phyloP scores from a whole-genome alignment of 2,113 vertebrate genomes.

The Puffinus mauretanicus region DNA sequence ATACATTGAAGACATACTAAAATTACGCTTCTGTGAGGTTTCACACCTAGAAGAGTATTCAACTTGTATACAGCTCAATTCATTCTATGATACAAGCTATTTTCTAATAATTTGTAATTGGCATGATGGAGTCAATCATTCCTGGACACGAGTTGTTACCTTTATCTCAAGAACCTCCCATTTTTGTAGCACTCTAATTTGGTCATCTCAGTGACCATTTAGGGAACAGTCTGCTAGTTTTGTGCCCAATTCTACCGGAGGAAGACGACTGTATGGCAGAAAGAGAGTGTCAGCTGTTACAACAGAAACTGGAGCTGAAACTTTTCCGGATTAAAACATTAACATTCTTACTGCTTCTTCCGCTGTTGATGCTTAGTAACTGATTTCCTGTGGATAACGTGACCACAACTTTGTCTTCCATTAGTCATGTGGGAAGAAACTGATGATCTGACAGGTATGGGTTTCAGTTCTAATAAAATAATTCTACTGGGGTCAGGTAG shows the following conservation, averaged over 20 bases:
- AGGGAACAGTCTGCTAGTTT: neutral
- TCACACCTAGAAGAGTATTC: neutral
- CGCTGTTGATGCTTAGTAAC: neutral
- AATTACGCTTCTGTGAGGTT: neutral
- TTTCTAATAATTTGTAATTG: neutral
- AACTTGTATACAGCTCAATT: neutral
- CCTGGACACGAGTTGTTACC: neutral
- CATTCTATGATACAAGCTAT: neutral
- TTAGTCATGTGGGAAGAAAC: neutral
- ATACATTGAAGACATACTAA: neutral
- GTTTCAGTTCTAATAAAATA: neutral
- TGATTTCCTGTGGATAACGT: neutral
- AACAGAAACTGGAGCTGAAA: neutral
- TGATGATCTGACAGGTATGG: neutral
- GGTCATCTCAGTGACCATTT: neutral
- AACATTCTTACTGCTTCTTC: neutral
- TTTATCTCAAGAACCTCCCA: neutral
- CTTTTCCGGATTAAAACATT: neutral
- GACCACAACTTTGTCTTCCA: neutral
- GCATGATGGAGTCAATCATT: rapidly evolving
- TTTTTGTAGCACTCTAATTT: neutral
- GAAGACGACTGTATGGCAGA: neutral
- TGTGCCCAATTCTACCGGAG: neutral
- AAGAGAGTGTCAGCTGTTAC: neutral
- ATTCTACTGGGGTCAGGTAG: neutral